phyloP scores from a whole-genome alignment of 2,113 vertebrate genomes.

The Psilopogon haemacephalus region DNA sequence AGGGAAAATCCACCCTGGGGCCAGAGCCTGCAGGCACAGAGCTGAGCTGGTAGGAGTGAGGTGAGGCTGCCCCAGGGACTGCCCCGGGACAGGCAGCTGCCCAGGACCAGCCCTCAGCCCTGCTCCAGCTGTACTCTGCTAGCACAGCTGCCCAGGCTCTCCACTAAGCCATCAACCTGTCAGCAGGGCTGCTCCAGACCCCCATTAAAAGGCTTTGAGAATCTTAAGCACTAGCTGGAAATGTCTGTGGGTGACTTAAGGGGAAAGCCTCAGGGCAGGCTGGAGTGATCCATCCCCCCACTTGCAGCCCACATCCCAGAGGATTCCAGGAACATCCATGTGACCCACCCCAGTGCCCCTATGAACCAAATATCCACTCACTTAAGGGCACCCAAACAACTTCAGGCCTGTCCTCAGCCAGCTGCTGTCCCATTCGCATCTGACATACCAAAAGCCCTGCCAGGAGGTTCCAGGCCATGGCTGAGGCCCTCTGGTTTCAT shows the following conservation, averaged over 20 bases:
- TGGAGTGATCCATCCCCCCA: background rate
- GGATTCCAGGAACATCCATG: background rate
- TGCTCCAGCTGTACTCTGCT: background rate
- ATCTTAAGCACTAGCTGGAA: background rate
- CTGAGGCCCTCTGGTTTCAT: background rate
- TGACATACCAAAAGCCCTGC: background rate
- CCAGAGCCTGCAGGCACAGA: background rate
- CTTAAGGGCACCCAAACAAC: background rate
- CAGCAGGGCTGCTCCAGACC: background rate
- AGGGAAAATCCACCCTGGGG: background rate
- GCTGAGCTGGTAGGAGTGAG: accelerated
- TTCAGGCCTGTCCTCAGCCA: background rate
- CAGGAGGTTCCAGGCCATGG: background rate
- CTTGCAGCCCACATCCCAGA: background rate
- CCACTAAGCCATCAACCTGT: background rate
- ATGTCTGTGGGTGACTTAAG: background rate
- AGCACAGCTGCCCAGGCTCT: background rate
- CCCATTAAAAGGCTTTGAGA: background rate
- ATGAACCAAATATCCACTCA: background rate
- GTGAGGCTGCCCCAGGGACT: accelerated
- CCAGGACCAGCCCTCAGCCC: background rate
- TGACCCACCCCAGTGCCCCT: background rate
- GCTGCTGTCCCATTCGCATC: background rate
- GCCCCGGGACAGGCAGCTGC: background rate
- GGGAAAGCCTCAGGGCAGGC: accelerated